Evolutionary conservation across 1,140 invertebrate species (phyloP), one percentile per base, ranked within the genome.

Genomic region (Pristionchus pacificus): DNA sequence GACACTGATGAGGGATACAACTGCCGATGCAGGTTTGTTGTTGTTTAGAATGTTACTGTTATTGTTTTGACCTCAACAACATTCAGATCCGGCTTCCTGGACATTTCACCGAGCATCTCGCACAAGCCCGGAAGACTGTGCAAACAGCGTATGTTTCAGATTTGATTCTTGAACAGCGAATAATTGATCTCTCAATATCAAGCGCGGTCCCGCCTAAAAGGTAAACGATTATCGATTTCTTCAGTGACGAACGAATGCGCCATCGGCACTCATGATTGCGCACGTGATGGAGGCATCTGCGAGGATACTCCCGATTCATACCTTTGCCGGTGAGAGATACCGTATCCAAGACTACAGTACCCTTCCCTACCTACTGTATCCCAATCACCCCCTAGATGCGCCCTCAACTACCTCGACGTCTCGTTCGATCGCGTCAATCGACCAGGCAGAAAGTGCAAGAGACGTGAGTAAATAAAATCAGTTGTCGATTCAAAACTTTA

Each of bases 371-470:
- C n/a, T n/a, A n/a, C n/a, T n/a, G n/a, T n/a, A n/a, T n/a, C n/a
- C n/a, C n/a, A n/a, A n/a, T n/a, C n/a, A n/a, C n/a, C n/a, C n/a
- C n/a, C n/a, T n/a, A 69, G 77, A 55, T 83, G 81, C 66, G 80
- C 80, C 31, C 72, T 75, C 38, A 84, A 80, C 62, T 84, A 78
- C 33, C 70, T 83, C 30, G 81, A 83, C 70, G 81, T 83, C 1
- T 82, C 80, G 27, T 71, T 77, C 31, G 82, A 83, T 65, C 74
- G 80, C 2, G 70, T 68, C 14, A 80, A 70, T 31, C 65, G 81
- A 58, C 81, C 81, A 14, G 81, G 81, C 55, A 76, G 81, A 57
- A 84, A 84, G 55, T 83, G 81, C 74, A 84, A 84, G 65, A 67
- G 76, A 70, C 65, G 78, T 79, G 71, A 78, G 78, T 63, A n/a